Base-by-base conservation (phyloP, 2,888 invertebrate genomes). In the Abrostola tripartita region DNA sequence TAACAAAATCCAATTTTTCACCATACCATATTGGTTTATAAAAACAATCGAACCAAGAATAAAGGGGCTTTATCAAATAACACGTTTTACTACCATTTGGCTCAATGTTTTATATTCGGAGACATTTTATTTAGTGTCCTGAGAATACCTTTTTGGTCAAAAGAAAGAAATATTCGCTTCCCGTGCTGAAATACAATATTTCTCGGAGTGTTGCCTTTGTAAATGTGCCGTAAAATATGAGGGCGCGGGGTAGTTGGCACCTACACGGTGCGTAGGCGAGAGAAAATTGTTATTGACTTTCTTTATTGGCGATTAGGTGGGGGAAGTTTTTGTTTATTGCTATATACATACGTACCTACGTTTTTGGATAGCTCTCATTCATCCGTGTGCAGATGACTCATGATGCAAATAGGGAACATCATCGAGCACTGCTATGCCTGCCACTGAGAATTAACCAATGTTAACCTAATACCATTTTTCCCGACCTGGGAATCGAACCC, bases 131-230 rank as follows among this genome's bases (percentile, higher is more conserved):
- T 62, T 49, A 44, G 14, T 12, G 10, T 8, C 44, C 24, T 36
- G 24, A 51, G 40, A 52, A 55, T 40, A 42, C 41, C 49, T 65
- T 61, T 51, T 37, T 7, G 14, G 40, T 35, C 52, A 47, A 56
- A 61, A 51, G 14, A 35, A 38, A 59, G 54, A 52, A 51, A 58
- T 50, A 55, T 61, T 47, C 47, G 54, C 54, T 64, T 60, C 44
- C 53, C n/a, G 42, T 40, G 49, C 57, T 50, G 68, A 61, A 60
- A 71, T 65, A 63, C 52, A 64, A 68, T 66, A 62, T 60, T 65
- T 63, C 37, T 51, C n/a, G 47, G 38, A 35, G 52, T 52, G 61
- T 61, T 61, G 37, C n/a, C 24, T 60, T 70, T 49, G 68, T 64
- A 61, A 59, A 60, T 53, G 52, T 60, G 10, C 49, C 37, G 14